Conservation (phyloP, 2,888 invertebrate genomes). For the Mythimna loreyi region DNA sequence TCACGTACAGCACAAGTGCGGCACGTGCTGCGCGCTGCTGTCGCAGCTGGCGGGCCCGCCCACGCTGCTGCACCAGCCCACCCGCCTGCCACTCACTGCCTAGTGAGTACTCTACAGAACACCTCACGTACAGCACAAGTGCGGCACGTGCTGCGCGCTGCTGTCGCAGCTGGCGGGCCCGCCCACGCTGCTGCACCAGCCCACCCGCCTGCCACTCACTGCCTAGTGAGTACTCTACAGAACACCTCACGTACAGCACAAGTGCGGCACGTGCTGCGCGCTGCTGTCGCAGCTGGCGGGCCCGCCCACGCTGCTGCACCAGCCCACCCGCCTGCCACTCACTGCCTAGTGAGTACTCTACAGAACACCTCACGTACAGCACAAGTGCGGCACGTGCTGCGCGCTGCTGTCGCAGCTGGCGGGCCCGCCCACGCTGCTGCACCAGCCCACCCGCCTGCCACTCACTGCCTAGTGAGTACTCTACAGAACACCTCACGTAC, state of each 20-base stretch:
- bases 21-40: slow-evolving; percentile 93
- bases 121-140: slow-evolving; percentile 91
- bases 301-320: slow-evolving; percentile 75
- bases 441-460: slow-evolving; percentile 51
- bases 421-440: slow-evolving; percentile 77
- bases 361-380: slow-evolving; percentile 92
- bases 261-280: slow-evolving; percentile 92
- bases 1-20: slow-evolving; percentile 94
- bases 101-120: slow-evolving; percentile 62
- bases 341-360: slow-evolving; percentile 65
- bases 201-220: slow-evolving; percentile 31
- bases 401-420: slow-evolving; percentile 92
- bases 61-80: slow-evolving; percentile 71
- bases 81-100: slow-evolving; percentile 49
- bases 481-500: slow-evolving; percentile 91
- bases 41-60: slow-evolving; percentile 89
- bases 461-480: slow-evolving; percentile 65
- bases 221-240: slow-evolving; percentile 66
- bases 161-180: slow-evolving; percentile 91
- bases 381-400: too few species aligned
- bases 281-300: slow-evolving; percentile 92
- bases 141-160: slow-evolving; percentile 81
- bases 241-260: slow-evolving; percentile 93
- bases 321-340: slow-evolving; percentile 44
- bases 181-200: slow-evolving; percentile 72